Percentiles rank a stretch among this genome's conserved stretches.
Evolutionary conservation across 2,797 vertebrate genomes (phyloP).

Genomic region (Myotis findleyi): DNA sequence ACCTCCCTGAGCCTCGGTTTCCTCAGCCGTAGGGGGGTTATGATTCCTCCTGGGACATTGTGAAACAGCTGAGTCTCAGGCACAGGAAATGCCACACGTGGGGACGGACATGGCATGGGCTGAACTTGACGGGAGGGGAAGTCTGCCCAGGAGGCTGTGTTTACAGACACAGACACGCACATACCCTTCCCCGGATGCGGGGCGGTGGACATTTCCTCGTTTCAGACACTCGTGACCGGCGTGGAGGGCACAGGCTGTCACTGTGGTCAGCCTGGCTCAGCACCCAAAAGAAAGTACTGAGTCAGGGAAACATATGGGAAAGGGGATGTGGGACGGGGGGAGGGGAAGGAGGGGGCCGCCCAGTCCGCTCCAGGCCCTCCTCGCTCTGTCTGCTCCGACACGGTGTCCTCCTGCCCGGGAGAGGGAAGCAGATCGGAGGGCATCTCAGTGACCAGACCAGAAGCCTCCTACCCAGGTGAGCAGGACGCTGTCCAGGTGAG

Average conservation of each 20-base stretch:
- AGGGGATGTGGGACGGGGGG: slow-evolving; percentile 64
- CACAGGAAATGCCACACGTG: accelerated
- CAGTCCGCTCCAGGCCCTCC: background rate
- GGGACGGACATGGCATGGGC: background rate
- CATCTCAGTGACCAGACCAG: background rate
- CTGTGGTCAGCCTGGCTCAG: slow-evolving; percentile 62
- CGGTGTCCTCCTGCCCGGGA: slow-evolving; percentile 4
- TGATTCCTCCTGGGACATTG: background rate
- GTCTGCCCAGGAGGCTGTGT: background rate
- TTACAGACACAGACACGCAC: background rate
- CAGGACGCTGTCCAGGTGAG: background rate
- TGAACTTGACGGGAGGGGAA: background rate
- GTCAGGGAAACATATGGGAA: slow-evolving; percentile 67
- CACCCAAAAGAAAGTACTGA: slow-evolving; percentile 11
- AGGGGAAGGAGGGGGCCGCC: background rate
- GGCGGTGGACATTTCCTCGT: slow-evolving; percentile 15
- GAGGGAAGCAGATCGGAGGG: background rate
- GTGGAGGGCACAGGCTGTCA: background rate
- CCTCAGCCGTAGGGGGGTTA: background rate
- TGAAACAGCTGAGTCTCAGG: background rate
- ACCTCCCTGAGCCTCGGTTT: background rate
- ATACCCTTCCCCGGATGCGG: background rate
- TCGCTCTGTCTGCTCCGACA: background rate
- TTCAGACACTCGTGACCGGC: background rate
- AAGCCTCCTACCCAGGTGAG: slow-evolving; percentile 61